These are phyloP conservation scores for Antennarius striatus DNA, from an alignment of 2,113 vertebrate genomes.

Conservation along the genomic window DNA sequence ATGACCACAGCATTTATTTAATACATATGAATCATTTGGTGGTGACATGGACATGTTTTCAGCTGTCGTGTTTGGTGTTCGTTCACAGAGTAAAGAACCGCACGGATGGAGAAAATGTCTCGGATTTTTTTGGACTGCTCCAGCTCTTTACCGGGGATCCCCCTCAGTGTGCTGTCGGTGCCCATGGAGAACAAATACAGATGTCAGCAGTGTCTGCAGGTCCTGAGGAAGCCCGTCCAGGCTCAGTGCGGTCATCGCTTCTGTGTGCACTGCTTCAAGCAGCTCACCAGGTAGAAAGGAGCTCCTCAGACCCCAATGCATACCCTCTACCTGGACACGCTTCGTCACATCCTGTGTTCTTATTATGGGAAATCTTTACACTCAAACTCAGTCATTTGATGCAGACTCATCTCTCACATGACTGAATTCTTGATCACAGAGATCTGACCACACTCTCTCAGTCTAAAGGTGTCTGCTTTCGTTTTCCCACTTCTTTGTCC, in stretches of 20 bases:
- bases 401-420: conserved; percentile 42
- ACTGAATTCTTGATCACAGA: conserved; percentile 38
- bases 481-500: neutral
- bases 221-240: conserved; percentile 89
- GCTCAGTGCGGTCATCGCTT: conserved; percentile 94
- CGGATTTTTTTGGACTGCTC: conserved; percentile 78
- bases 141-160: conserved; percentile 85
- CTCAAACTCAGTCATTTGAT: conserved; percentile 20
- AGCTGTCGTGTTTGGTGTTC: conserved; percentile 8
- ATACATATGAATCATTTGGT: no score
- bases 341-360: conserved; percentile 34
- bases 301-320: conserved; percentile 38
- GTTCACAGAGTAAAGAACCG: conserved; percentile 48
- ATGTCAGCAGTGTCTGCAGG: conserved; percentile 88
- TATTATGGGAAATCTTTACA: conserved; percentile 22
- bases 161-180: conserved; percentile 86
- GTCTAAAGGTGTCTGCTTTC: conserved; percentile 39
- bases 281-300: conserved; percentile 86
- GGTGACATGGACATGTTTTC: neutral
- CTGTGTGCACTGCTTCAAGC: conserved; percentile 87
- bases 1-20: no score
- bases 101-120: conserved; percentile 74
- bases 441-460: conserved; percentile 47
- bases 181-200: conserved; percentile 92
- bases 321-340: conserved; percentile 42